phyloP scores from a whole-genome alignment of 2,797 vertebrate genomes.

The Antrozous pallidus region DNA sequence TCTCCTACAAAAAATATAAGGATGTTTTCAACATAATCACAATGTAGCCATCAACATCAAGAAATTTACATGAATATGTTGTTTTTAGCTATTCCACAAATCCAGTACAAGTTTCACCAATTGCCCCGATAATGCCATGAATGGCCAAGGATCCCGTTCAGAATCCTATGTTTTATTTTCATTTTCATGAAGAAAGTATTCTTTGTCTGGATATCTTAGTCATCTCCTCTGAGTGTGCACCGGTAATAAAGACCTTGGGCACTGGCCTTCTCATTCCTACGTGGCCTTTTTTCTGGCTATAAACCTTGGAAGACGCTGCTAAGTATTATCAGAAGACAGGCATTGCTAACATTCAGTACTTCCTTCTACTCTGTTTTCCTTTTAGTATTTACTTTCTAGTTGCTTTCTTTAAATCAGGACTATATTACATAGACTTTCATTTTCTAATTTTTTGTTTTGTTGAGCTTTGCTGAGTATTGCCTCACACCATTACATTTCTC shows the following conservation, averaged over 20 bases:
- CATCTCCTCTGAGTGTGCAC: neutral
- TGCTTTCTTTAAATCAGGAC: neutral
- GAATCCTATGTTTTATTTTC: neutral
- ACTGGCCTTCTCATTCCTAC: neutral
- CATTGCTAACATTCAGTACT: neutral
- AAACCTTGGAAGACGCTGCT: constrained; percentile 26
- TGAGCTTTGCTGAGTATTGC: neutral
- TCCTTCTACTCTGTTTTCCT: neutral
- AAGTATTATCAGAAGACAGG: neutral
- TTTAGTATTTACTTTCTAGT: neutral
- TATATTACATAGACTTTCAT: neutral
- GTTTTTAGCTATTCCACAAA: neutral
- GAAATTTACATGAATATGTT: neutral
- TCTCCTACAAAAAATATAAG: neutral
- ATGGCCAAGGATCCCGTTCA: neutral
- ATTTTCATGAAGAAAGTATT: neutral
- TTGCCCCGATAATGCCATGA: neutral
- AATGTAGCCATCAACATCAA: neutral
- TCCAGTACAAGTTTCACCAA: neutral
- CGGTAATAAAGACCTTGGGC: neutral
- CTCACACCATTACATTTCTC: neutral
- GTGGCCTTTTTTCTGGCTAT: neutral
- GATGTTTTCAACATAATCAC: neutral
- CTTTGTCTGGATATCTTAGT: neutral
- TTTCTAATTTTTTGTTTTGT: neutral